Evolutionary conservation across 2,113 vertebrate species (phyloP).

Genomic region (Lophius piscatorius): DNA sequence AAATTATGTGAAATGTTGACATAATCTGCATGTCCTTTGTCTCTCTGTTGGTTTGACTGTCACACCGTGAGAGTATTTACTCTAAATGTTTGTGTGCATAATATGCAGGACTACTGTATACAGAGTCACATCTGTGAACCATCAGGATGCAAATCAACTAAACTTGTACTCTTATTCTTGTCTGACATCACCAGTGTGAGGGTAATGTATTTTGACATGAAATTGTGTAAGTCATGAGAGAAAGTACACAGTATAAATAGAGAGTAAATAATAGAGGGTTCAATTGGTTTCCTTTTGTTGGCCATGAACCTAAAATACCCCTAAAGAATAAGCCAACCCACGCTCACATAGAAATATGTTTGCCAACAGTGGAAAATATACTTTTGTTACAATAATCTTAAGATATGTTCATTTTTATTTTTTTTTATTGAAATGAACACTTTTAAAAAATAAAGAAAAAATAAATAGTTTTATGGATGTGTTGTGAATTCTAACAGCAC

Average conservation of each 20-base stretch:
- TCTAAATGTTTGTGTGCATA: slow-evolving; percentile 22
- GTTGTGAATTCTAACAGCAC: not conserved
- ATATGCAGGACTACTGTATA: slow-evolving; percentile 15
- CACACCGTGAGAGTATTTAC: slow-evolving; percentile 13
- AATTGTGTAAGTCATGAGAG: not conserved
- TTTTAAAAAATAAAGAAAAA: not conserved
- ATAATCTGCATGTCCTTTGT: slow-evolving; percentile 8
- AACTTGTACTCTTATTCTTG: not conserved
- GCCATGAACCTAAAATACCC: not conserved
- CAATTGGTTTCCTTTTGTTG: not conserved
- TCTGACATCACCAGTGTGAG: slow-evolving; percentile 9
- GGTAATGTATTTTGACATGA: not conserved
- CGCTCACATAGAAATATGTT: too few relatives aligned
- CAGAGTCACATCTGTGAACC: slow-evolving; percentile 19
- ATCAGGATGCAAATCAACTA: slow-evolving; percentile 3
- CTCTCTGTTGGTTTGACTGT: slow-evolving; percentile 23
- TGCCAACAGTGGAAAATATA: too few relatives aligned
- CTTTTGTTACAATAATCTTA: too few relatives aligned
- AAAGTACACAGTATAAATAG: not conserved
- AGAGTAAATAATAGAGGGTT: not conserved
- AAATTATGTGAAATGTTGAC: slow-evolving; percentile 35
- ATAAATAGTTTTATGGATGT: not conserved
- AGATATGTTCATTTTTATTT: too few relatives aligned
- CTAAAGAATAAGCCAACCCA: not conserved
- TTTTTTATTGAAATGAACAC: not conserved